These are phyloP conservation scores for Tretioscincus oriximinensis DNA, from an alignment of 2,113 vertebrate species.

Conservation along the genomic window DNA sequence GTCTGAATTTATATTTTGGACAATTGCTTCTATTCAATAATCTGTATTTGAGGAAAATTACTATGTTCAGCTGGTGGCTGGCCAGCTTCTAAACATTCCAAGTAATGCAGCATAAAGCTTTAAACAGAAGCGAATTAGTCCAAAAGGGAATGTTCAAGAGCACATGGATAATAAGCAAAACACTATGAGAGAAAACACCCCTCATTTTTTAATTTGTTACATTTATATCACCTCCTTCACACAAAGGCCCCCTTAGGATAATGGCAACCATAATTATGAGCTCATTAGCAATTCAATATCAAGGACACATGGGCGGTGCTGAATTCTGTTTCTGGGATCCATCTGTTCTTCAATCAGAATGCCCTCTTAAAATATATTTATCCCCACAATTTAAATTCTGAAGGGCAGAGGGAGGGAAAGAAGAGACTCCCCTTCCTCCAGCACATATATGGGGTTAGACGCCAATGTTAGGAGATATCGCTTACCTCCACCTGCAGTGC, in stretches of 20 bases:
- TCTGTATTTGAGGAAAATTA: not conserved
- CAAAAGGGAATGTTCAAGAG: not conserved
- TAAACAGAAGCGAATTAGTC: not conserved
- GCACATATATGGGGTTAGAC: not conserved
- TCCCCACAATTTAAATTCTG: not conserved
- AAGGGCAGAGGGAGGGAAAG: not conserved
- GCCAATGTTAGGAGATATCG: not conserved
- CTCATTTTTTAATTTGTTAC: not conserved
- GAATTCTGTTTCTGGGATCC: not conserved
- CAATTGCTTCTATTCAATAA: not conserved
- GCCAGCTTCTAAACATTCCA: not conserved
- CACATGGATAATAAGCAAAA: not conserved
- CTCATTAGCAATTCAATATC: not conserved
- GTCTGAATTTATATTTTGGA: not conserved
- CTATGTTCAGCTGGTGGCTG: not conserved
- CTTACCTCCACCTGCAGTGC: constrained; percentile 87
- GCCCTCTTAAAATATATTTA: no score
- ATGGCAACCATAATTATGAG: not conserved
- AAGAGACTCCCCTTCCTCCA: not conserved
- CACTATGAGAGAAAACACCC: not conserved
- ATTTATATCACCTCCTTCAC: not conserved
- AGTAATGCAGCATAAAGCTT: not conserved
- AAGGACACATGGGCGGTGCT: not conserved
- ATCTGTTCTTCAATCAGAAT: not conserved
- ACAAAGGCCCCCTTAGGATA: not conserved